phyloP scores from a whole-genome alignment of 2,797 vertebrate genomes.

The Gorsachius magnificus region DNA sequence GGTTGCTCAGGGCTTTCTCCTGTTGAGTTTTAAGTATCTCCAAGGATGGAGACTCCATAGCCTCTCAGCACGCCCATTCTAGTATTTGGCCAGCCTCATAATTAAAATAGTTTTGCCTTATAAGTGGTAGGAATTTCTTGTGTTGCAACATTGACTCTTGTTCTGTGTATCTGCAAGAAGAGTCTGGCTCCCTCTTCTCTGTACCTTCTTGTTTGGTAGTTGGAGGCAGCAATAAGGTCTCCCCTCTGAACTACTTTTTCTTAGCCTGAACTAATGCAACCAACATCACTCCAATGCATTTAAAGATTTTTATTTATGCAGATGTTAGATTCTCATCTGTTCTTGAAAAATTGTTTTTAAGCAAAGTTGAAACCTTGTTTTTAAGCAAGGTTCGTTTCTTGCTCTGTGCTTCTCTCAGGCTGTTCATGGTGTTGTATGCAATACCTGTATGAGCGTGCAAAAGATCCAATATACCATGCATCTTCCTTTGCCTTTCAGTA shows the following conservation, averaged over 20 bases:
- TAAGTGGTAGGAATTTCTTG: neutral
- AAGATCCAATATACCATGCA: neutral
- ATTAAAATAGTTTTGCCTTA: neutral
- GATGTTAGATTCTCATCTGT: neutral
- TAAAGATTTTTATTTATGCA: neutral
- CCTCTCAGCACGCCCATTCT: neutral
- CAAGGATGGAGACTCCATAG: neutral
- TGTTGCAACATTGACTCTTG: neutral
- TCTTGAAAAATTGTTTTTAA: neutral
- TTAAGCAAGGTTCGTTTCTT: neutral
- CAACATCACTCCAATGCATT: neutral
- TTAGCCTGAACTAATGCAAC: neutral
- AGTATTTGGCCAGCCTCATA: neutral
- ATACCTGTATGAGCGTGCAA: neutral
- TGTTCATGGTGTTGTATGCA: neutral
- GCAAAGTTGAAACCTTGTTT: neutral
- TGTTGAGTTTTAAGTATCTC: neutral
- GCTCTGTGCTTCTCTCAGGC: neutral
- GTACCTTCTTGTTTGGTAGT: neutral
- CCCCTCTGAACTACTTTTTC: neutral
- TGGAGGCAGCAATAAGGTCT: neutral
- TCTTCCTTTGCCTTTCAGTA: neutral
- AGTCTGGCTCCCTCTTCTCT: neutral
- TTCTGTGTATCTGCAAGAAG: neutral
- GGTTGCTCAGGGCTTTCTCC: neutral